phyloP scores from a whole-genome alignment of 2,888 invertebrate species.

The Barypeithes pellucidus region DNA sequence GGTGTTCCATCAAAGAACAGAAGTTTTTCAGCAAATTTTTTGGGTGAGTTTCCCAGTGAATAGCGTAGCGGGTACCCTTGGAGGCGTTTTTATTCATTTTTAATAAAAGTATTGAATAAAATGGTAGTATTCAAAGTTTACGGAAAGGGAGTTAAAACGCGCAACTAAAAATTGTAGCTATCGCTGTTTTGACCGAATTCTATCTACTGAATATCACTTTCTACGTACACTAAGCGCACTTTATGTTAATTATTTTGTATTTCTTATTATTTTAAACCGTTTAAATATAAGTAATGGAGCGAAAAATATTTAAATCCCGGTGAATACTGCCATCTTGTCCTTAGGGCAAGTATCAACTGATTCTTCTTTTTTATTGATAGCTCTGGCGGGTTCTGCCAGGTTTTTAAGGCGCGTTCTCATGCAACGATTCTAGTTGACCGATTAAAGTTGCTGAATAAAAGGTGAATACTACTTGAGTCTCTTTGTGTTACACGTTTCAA shows the following conservation, averaged over 20 bases:
- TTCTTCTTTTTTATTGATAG: constrained; percentile 18
- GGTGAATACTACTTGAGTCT: no score
- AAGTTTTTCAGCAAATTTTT: constrained; percentile 80
- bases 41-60: constrained; percentile 70
- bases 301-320: background rate
- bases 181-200: no score
- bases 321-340: constrained; percentile 5
- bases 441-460: no score
- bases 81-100: constrained; percentile 42
- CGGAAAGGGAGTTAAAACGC: no score
- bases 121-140: no score
- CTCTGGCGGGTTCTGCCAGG: no score
- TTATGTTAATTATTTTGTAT: background rate
- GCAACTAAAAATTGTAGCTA: no score
- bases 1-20: constrained; percentile 81
- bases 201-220: background rate
- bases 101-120: background rate
- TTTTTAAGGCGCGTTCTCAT: no score
- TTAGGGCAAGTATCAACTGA: background rate
- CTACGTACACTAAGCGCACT: background rate
- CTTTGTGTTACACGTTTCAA: no score
- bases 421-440: no score
- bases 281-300: background rate
- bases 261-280: background rate
- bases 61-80: constrained; percentile 53